phyloP scores from a whole-genome alignment of 2,888 invertebrate species.

The Thelaira solivaga region DNA sequence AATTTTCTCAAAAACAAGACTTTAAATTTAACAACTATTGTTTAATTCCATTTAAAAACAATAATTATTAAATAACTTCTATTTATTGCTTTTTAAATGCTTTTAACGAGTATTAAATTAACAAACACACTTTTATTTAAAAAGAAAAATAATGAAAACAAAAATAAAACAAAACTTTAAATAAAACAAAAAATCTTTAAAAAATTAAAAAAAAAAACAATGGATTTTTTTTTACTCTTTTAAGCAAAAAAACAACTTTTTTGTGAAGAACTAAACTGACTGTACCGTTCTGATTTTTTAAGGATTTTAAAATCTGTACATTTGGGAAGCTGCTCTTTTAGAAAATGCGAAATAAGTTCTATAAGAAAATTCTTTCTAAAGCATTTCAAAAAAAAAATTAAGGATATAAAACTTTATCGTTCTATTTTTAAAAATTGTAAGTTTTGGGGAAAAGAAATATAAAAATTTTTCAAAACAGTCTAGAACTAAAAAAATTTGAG shows the following conservation, averaged over 20 bases:
- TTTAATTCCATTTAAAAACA: slow-evolving; percentile 36
- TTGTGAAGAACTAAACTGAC: too few species aligned
- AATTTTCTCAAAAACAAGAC: slow-evolving; percentile 13
- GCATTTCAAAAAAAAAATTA: too few species aligned
- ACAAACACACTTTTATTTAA: slow-evolving; percentile 63
- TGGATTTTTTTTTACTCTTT: slow-evolving; percentile 23
- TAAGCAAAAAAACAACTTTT: not conserved
- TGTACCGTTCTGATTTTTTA: too few species aligned
- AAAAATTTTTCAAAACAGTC: too few species aligned
- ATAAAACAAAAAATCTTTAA: slow-evolving; percentile 53
- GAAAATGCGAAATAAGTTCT: too few species aligned
- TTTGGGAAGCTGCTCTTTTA: too few species aligned
- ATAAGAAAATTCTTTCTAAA: too few species aligned
- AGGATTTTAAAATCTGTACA: too few species aligned
- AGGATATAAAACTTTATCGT: too few species aligned
- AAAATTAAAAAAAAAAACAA: slow-evolving; percentile 23
- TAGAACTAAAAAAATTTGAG: too few species aligned
- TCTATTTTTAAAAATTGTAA: too few species aligned
- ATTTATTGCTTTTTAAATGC: slow-evolving; percentile 24
- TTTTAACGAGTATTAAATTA: slow-evolving; percentile 43
- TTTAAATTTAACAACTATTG: slow-evolving; percentile 25
- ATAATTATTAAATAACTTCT: slow-evolving; percentile 37
- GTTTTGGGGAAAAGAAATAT: too few species aligned
- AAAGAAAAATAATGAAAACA: slow-evolving; percentile 21
- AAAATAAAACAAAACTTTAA: slow-evolving; percentile 45